Base-by-base conservation (phyloP, 2,888 invertebrate genomes). In the Patella ulyssiponensis region DNA sequence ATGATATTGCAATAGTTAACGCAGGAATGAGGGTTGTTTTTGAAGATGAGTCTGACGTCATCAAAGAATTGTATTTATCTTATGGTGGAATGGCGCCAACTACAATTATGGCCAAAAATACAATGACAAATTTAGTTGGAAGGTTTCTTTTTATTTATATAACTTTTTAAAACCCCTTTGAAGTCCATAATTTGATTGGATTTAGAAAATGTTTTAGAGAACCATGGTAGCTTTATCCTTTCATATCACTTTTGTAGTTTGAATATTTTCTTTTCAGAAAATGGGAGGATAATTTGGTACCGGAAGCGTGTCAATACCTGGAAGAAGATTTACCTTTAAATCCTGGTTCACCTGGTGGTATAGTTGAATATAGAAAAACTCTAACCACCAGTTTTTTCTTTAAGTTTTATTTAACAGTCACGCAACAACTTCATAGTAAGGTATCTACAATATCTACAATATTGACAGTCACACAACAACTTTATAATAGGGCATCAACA, bases 1-100 rank as follows among this genome's bases (percentile, higher is more conserved):
- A 98, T 90, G 98, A 98, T 90, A 98, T 98, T 84, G 96, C 98
- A 2, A 97, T 98, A 85, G 98, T 98, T 0, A 98, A 97, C 88
- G 95, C 95, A 77, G 93, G 92, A 5, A 93, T 97, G 82, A 95
- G 95, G 88, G 94, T 97, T 0, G 92, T 90, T 71, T 94, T 97
- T 81, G 84, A 85, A 92, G 92, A 84, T n/a, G 82, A 78, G 1
- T 92, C 20, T 81, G 91, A 93, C 27, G 93, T 82, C 4, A 84
- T 97, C 56, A 91, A 93, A 76, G 92, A 94, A 71, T 93, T 95
- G 51, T 93, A 93, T 76, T 92, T 98, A 81, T 95, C 96, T 23
- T 98, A 94, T 90, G 98, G 98, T 77, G 98, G 98, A 58, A 96
- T 98, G 96, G 97, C 96, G 0, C 95, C 96, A 11, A 96, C 94